A percentile compares a stretch with the other conserved stretches of the same genome.
Evolutionary conservation across 2,797 vertebrate species (phyloP).

Genomic region (Enteromius treurensis): DNA sequence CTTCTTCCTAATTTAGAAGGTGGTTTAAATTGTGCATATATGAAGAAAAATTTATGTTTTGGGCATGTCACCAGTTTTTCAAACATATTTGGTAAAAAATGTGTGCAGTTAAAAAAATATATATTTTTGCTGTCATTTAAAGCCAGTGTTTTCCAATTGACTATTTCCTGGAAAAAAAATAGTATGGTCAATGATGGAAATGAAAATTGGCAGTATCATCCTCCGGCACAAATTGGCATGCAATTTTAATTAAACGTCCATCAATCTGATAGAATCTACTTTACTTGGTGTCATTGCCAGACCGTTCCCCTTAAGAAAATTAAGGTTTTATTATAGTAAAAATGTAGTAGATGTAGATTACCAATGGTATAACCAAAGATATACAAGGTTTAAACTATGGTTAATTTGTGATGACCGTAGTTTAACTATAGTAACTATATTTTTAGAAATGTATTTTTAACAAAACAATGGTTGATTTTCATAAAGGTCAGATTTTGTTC

Average conservation of each 20-base stretch:
- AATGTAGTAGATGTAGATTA: not conserved
- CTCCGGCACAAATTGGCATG: not conserved
- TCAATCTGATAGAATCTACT: not conserved
- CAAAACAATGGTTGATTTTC: not conserved
- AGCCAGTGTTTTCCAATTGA: not conserved
- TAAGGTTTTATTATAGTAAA: not conserved
- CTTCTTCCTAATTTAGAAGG: not conserved
- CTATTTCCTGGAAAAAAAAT: not conserved
- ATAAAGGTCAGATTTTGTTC: not conserved
- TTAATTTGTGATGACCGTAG: not conserved
- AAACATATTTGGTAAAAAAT: not conserved
- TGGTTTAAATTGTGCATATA: not conserved
- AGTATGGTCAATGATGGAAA: not conserved
- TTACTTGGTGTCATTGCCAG: not conserved
- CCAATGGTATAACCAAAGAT: not conserved
- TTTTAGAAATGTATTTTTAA: not conserved
- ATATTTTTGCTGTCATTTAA: not conserved
- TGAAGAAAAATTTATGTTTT: not conserved
- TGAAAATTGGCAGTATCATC: not conserved
- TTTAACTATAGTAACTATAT: not conserved
- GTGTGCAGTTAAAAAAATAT: not conserved
- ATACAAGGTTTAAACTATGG: not conserved
- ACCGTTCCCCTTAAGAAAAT: not conserved
- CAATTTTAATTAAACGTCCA: not conserved
- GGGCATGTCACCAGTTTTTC: not conserved